phyloP scores from a whole-genome alignment of 2,113 vertebrate genomes.

The Pelecanus crispus region DNA sequence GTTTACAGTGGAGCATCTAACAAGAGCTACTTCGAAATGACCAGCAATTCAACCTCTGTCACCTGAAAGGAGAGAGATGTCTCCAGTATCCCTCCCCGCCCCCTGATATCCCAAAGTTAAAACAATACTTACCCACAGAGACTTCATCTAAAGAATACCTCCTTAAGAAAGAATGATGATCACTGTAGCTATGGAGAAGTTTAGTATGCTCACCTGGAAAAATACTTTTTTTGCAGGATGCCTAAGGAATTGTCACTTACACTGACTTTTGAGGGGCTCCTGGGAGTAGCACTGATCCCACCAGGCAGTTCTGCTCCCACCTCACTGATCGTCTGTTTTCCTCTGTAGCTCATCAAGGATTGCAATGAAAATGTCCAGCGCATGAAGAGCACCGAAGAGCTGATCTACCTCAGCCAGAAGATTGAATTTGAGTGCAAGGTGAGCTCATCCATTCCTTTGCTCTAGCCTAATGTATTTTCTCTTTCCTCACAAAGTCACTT shows the following conservation, averaged over 20 bases:
- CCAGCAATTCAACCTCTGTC: not conserved
- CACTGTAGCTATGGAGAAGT: not conserved
- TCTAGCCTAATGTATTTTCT: not conserved
- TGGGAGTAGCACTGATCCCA: not conserved
- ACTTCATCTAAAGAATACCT: not conserved
- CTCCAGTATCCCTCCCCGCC: not conserved
- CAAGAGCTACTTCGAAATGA: not conserved
- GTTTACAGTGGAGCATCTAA: not conserved
- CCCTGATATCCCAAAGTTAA: not conserved
- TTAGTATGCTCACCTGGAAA: not conserved
- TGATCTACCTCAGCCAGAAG: constrained; percentile 90
- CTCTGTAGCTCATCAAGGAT: constrained; percentile 86
- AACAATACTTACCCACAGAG: not conserved
- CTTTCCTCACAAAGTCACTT: not conserved
- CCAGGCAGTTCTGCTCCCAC: not conserved
- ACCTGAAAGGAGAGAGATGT: not conserved
- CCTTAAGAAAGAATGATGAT: not conserved
- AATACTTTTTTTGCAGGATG: not conserved
- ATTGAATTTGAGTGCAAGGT: constrained; percentile 97
- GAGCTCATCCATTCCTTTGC: not conserved
- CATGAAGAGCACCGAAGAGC: constrained; percentile 93
- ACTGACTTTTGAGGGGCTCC: not conserved
- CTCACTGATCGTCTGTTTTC: not conserved
- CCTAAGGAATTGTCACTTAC: not conserved
- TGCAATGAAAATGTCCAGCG: constrained; percentile 92